Base-by-base conservation (phyloP, 1,140 invertebrate genomes). In the Drosophila ironensis region DNA sequence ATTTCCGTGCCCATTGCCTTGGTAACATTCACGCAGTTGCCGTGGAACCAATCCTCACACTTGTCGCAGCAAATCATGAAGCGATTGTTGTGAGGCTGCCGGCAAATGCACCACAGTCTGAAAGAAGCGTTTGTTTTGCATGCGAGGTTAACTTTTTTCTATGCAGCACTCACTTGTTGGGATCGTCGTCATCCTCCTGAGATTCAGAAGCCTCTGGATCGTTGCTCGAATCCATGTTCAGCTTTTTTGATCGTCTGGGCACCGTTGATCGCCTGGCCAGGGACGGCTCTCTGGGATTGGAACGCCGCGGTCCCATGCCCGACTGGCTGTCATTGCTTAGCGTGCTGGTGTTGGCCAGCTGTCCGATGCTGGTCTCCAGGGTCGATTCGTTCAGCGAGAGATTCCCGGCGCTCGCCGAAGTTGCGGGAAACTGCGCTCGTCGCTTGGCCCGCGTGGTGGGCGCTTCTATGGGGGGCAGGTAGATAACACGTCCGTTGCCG, bases 21-120 rank as follows among this genome's bases (percentile, higher is more conserved):
- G 9, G 96, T 97, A 3, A 99, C 95, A 60, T 96, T 96, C 4
- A 99, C 97, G 91, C 97, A 99, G 80, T 95, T 97, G 4, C 98
- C 98, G 90, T 99, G 98, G 88, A 97, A 99, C 98, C 98, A 99
- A 80, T 98, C 97, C 89, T 98, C 95, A 90, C 98, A 99, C 1
- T 93, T 93, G 90, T 99, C 98, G 90, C 98, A 99, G 88, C 97
- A 97, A 84, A 99, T 99, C 98, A 99, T 99, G 89, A 99, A 99
- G 22, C 97, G 93, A 91, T 98, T 98, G 78, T 98, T 97, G 89
- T 99, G 97, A 0, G 97, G 98, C 81, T 97, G 95, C 76, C 95
- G 94, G 89, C 98, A 99, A 80, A 98, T 96, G 90, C 98, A 99
- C 97, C 97, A 99, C 16, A 98, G 91, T 90, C 96, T 95, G 70